Conservation (phyloP, 2,888 invertebrate genomes). For the Lacanobia oleracea region DNA sequence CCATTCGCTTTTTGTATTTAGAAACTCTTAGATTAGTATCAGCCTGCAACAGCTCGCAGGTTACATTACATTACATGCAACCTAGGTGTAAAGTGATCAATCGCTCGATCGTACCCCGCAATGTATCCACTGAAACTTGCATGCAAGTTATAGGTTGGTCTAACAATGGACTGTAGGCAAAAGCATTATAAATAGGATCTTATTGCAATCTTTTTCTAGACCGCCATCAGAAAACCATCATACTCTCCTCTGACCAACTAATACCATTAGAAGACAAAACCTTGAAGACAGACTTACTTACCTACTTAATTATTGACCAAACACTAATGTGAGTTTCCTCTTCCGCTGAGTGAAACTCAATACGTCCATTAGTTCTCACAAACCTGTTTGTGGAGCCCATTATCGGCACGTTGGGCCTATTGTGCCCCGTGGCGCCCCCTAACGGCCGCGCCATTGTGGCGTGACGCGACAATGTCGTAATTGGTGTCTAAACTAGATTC, state of each 20-base stretch:
- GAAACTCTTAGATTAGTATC: no score
- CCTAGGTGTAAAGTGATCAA: background rate
- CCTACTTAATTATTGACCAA: constrained; percentile 26
- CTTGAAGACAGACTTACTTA: background rate
- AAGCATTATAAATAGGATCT: no score
- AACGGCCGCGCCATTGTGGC: constrained; percentile 24
- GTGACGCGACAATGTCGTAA: constrained; percentile 7
- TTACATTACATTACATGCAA: background rate
- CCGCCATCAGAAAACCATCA: no score
- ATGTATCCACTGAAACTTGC: no score
- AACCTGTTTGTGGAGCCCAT: constrained; percentile 50
- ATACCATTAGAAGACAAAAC: background rate
- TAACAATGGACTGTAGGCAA: no score
- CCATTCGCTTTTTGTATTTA: no score
- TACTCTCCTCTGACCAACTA: background rate
- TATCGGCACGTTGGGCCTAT: constrained; percentile 23
- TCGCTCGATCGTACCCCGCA: background rate
- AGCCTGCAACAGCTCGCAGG: background rate
- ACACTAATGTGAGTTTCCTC: constrained; percentile 14
- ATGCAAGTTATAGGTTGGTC: no score
- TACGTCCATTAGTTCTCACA: constrained; percentile 24
- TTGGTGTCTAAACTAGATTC: constrained; percentile 33
- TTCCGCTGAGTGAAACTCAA: constrained; percentile 42
- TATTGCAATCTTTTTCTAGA: no score
- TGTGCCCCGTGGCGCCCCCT: constrained; percentile 35